Evolutionary conservation across 1,140 invertebrate species (phyloP), one percentile per base, ranked within the genome.

Genomic region (Drosophila carrolli): DNA sequence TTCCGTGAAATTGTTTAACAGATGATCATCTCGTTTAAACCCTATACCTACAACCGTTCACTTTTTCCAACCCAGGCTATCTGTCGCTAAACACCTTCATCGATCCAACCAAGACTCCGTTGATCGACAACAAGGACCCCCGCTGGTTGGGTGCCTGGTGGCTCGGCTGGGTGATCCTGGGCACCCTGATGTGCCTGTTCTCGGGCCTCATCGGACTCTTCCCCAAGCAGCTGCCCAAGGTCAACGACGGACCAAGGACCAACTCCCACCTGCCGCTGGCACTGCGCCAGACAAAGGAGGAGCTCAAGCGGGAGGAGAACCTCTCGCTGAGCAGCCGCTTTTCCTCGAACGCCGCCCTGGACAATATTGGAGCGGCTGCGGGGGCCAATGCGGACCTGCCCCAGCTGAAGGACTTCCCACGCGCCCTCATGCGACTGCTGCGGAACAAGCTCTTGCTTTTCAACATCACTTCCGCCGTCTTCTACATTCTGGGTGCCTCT

Each of bases 141-240:
- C 91, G 95, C 72, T 96, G 95, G 95, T 76, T 96, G 46, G 95
- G 95, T 14, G 95, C 95, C 10, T 96, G 95, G 95, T 96, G 95
- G 95, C 83, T 96, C 13, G 95, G 95, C 19, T 95, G 95, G 95
- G 92, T 95, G 8, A 93, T 95, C 46, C 78, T 95, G 13, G 94
- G 94, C 5, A 92, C 92, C 0, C 80, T 93, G 2, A 94, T 95
- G 93, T 91, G 93, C n/a, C 79, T 94, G 19, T 94, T 95, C 70
- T 92, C 94, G 2, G 66, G 94, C n/a, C 74, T 95, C 3, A 94
- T 95, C 44, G 93, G 94, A 0, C 92, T 95, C 73, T 95, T 95
- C 65, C 95, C 95, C 27, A 93, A 93, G 66, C 85, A 94, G 54
- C 77, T 95, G 54, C 94, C 94, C 6, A 70, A 74, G 68, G 27